Evolutionary conservation across 2,113 vertebrate species (phyloP).

Genomic region (Mirza zaza): DNA sequence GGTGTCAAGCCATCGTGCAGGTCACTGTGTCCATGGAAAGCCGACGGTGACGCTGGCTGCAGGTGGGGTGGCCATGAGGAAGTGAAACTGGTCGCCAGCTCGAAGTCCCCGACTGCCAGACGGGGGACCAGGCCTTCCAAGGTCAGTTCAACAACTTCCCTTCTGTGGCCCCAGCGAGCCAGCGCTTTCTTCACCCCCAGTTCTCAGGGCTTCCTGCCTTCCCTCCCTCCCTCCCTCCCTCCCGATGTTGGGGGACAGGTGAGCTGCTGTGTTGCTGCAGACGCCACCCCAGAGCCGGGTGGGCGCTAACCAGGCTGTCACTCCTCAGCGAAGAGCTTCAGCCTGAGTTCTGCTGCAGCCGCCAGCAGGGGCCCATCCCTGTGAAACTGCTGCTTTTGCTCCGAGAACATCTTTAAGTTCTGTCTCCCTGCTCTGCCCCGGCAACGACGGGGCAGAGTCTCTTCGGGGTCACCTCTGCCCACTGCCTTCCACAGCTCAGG

Average conservation of each 20-base stretch:
- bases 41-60: rapidly evolving
- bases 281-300: neutral
- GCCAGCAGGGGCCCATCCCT: rapidly evolving
- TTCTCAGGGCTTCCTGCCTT: neutral
- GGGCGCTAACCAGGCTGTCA: neutral
- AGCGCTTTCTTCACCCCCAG: too few relatives aligned
- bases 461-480: too few relatives aligned
- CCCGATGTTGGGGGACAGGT: rapidly evolving
- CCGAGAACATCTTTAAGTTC: rapidly evolving
- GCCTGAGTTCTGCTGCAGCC: neutral
- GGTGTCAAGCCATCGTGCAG: too few relatives aligned
- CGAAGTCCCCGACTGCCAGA: neutral
- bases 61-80: neutral
- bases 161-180: neutral
- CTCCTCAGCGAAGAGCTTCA: rapidly evolving
- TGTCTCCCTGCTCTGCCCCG: neutral
- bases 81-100: neutral
- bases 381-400: rapidly evolving
- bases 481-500: too few relatives aligned
- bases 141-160: neutral
- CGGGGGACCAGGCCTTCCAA: neutral
- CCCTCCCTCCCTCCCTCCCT: neutral
- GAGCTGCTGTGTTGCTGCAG: neutral
- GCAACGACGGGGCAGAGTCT: rapidly evolving
- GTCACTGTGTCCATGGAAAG: neutral